These are phyloP conservation scores for Rhodinocichla rosea DNA, from an alignment of 2,113 vertebrate species.

Conservation along the genomic window DNA sequence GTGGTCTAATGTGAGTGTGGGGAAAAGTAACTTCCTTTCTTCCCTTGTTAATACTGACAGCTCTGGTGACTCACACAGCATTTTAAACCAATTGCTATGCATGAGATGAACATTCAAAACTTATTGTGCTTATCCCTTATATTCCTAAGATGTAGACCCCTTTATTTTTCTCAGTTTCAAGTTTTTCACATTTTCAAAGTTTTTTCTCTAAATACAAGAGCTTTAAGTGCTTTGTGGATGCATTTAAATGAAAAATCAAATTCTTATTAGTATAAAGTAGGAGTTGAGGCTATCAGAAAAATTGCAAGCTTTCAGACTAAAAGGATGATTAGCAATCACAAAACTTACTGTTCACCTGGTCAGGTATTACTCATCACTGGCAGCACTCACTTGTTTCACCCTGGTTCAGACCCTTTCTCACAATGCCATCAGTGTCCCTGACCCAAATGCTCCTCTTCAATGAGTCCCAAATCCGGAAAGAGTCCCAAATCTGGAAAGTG, in stretches of 20 bases:
- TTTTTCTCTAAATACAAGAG: neutral
- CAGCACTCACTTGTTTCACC: neutral
- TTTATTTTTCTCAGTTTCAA: neutral
- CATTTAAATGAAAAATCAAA: neutral
- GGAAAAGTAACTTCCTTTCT: constrained; percentile 10
- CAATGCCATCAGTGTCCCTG: neutral
- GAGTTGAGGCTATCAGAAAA: neutral
- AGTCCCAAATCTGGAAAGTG: neutral
- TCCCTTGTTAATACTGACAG: neutral
- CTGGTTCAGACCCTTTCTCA: neutral
- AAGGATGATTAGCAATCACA: neutral
- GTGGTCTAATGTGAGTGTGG: neutral
- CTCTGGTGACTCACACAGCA: neutral
- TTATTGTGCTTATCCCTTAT: neutral
- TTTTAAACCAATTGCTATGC: neutral
- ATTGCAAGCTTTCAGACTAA: neutral
- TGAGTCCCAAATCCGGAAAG: neutral
- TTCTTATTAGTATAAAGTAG: neutral
- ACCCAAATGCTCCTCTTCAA: neutral
- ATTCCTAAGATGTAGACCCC: neutral
- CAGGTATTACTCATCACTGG: neutral
- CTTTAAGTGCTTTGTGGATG: neutral
- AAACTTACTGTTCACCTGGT: neutral
- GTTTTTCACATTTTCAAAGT: neutral
- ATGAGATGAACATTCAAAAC: neutral